phyloP scores from a whole-genome alignment of 2,888 invertebrate genomes.

The Esperia sulphurella region DNA sequence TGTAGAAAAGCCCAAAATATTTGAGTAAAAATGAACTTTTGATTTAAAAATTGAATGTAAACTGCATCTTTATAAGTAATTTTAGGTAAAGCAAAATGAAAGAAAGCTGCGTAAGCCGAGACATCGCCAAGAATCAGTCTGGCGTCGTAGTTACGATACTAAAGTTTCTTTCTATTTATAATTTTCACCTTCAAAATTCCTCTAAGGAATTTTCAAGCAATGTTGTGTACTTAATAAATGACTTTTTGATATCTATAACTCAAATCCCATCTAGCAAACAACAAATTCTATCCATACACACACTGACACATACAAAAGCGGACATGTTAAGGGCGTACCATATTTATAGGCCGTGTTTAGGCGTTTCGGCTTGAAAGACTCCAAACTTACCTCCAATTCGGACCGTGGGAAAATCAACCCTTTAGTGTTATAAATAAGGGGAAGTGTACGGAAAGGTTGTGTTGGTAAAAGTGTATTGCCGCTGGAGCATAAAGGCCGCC shows the following conservation, averaged over 20 bases:
- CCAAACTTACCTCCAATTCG: slow-evolving; percentile 18
- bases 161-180: no score
- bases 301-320: not conserved
- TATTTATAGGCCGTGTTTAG: slow-evolving; percentile 67
- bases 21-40: no score
- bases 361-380: slow-evolving; percentile 47
- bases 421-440: slow-evolving; percentile 19
- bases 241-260: not conserved
- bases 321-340: slow-evolving; percentile 33
- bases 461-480: slow-evolving; percentile 36
- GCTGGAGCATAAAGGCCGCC: slow-evolving; percentile 58
- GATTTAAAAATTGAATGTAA: no score
- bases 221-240: not conserved
- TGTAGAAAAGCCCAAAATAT: no score
- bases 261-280: not conserved
- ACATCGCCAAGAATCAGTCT: no score
- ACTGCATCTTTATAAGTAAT: no score
- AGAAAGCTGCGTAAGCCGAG: no score
- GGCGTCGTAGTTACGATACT: no score
- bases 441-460: slow-evolving; percentile 10
- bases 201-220: no score
- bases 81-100: no score
- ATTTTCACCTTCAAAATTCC: no score
- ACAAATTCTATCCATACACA: not conserved
- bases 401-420: slow-evolving; percentile 26